Conservation (phyloP, 2,888 invertebrate species). For the Liodrosophila aerea region DNA sequence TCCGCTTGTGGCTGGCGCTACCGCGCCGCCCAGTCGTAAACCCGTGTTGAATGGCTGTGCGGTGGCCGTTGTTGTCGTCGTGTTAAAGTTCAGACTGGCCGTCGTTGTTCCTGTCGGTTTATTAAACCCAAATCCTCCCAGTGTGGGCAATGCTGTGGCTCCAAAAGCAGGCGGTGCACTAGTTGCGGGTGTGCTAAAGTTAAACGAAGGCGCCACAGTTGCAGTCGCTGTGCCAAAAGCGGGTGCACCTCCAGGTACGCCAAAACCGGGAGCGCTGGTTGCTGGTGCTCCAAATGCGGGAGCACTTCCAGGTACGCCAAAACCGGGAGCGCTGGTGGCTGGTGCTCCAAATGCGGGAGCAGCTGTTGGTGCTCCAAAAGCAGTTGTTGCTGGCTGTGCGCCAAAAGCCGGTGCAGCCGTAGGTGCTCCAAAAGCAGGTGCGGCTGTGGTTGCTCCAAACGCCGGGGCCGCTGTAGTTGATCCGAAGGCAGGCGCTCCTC, state of each 20-base stretch:
- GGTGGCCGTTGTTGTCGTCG: constrained; percentile 77
- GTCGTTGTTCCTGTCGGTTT: constrained; percentile 69
- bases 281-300: constrained; percentile 50
- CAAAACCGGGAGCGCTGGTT: constrained; percentile 30
- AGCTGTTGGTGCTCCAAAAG: constrained; percentile 34
- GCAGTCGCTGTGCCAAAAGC: constrained; percentile 34
- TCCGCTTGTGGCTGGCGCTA: constrained; percentile 10
- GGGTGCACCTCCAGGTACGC: constrained; percentile 13
- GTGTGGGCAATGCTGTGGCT: constrained; percentile 50
- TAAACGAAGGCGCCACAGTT: constrained; percentile 56
- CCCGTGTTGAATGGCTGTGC: constrained; percentile 59
- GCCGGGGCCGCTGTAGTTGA: constrained; percentile 14
- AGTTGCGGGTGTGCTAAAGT: constrained; percentile 50
- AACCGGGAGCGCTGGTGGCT: constrained; percentile 32
- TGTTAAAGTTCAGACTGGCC: constrained; percentile 79
- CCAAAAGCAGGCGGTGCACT: constrained; percentile 58
- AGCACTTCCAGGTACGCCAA: constrained; percentile 33
- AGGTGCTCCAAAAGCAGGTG: constrained; percentile 57
- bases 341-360: constrained; percentile 42
- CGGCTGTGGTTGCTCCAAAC: constrained; percentile 26
- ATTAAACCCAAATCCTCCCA: constrained; percentile 64
- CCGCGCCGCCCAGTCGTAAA: constrained; percentile 35
- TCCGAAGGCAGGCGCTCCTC: not conserved
- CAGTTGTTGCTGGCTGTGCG: constrained; percentile 19
- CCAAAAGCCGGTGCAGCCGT: constrained; percentile 36